Base-by-base conservation (phyloP, 2,888 invertebrate genomes). In the Diplazon laetatorius region DNA sequence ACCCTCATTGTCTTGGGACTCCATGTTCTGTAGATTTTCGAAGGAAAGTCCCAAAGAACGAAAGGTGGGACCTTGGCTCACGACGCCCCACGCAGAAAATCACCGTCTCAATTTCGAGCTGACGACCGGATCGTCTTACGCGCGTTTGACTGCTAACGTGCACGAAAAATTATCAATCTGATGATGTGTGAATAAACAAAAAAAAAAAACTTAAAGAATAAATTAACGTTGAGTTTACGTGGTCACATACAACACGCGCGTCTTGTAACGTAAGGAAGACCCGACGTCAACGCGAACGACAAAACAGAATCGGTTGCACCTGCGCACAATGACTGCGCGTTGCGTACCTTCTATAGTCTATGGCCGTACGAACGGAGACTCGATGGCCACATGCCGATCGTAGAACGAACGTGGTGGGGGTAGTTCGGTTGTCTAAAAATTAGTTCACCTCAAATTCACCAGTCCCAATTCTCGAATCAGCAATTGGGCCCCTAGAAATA, bases 1-100 rank as follows among this genome's bases (percentile, higher is more conserved):
- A 77, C 84, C 88, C 63, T 88, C 89, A 42, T 71, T 72, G 63
- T 88, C 88, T 81, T 88, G 88, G 48, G 80, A 80, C 81, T 87
- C 85, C 88, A 88, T 88, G 69, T 81, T 87, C 39, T 42, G 66
- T 55, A 60, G 52, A 20, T 20, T 59, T 37, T 37, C 10, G 20
- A 14, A 18, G 37, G n/a, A 60, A 60, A 69, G 65, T 48, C 72
- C 68, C 68, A 50, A 52, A 6, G 25, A 52, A 42, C 44, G 48
- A 35, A 59, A 59, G 20, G 14, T 39, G 69, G 74, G 59, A 46
- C 60, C 57, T 44, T 9, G 44, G 37, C 66, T 72, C 65, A 59
- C 66, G 44, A 75, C 69, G 60, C 46, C 74, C 73, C 70, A 68
- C 9, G 52, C 46, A 57, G 44, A 60, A 80, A 68, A 75, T 2